Evolutionary conservation across 2,888 invertebrate genomes (phyloP), one percentile per base, ranked within the genome.

Genomic region (Azorinus chamasolen): DNA sequence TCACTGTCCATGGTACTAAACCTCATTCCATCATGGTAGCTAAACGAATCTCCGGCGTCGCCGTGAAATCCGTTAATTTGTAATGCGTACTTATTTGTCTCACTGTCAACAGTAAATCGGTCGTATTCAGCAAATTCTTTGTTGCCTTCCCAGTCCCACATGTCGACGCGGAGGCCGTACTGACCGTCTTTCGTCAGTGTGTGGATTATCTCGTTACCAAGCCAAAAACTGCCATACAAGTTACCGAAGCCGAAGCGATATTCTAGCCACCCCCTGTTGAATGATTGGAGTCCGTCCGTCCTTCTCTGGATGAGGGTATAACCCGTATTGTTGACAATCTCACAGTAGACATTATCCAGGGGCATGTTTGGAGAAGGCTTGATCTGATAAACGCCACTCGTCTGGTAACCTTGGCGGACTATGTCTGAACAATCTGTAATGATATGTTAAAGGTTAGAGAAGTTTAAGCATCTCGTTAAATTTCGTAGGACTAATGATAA

Each of bases 111-210:
- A 2, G 66, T 32, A 68, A 93, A 92, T 37, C 75, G 70, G 14
- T 84, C 80, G 83, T 91, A 93, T 58, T 91, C 90, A 0, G 93
- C 90, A 79, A 64, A 88, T 14, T 87, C 75, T 54, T 82, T 76
- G 32, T 88, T 87, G 4, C 92, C 92, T 62, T 93, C 92, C 89
- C 92, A 93, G 69, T 93, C 91, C 89, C 91, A 90, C 61, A 93
- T 79, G 63, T 93, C 93, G 43, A 93, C 86, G 1, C 91, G 84
- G 16, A 93, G 83, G 4, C 84, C 78, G 76, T 89, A 91, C 22
- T 87, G 76, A 61, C 85, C 81, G 65, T 89, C 87, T 12, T 73
- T 81, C 0, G 91, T 91, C 59, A 92, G 58, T 16, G 75, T 62
- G 53, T 91, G 88, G 12, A 92, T 79, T 32, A 87, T 59, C 37